phyloP scores from a whole-genome alignment of 2,797 vertebrate genomes.

The Gouania willdenowi region DNA sequence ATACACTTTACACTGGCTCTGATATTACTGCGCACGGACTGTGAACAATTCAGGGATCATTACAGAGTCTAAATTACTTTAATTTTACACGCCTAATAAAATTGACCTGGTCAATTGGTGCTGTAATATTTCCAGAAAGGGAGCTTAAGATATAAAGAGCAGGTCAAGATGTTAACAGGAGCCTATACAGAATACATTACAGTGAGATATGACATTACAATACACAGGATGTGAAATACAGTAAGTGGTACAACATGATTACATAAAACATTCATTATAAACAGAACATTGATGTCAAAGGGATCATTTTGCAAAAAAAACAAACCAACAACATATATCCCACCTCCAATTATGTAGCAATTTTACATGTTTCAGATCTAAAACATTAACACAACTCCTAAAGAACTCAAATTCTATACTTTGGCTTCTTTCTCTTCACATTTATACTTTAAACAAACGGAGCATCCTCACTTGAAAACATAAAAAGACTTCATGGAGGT shows the following conservation, averaged over 20 bases:
- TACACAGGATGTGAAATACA: background rate
- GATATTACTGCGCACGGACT: constrained; percentile 4
- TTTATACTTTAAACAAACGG: no score
- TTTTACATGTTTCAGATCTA: background rate
- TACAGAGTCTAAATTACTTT: constrained; percentile 31
- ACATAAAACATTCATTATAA: no score
- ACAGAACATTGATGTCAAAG: background rate
- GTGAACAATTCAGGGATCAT: constrained; percentile 22
- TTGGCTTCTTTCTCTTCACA: no score
- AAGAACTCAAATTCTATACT: no score
- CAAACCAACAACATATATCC: no score
- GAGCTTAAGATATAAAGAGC: constrained; percentile 34
- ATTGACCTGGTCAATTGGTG: constrained; percentile 50
- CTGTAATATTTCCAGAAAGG: constrained; percentile 29
- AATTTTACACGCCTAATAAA: constrained; percentile 45
- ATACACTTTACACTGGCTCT: background rate
- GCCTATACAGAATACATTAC: constrained; percentile 13
- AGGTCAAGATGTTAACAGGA: constrained; percentile 43
- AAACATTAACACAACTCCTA: no score
- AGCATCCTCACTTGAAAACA: no score
- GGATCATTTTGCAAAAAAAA: background rate
- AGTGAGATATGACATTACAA: background rate
- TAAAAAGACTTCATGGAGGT: no score
- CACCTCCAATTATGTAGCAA: background rate
- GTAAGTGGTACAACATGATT: background rate